Evolutionary conservation across 2,113 vertebrate genomes (phyloP).

Genomic region (Lates calcarifer): DNA sequence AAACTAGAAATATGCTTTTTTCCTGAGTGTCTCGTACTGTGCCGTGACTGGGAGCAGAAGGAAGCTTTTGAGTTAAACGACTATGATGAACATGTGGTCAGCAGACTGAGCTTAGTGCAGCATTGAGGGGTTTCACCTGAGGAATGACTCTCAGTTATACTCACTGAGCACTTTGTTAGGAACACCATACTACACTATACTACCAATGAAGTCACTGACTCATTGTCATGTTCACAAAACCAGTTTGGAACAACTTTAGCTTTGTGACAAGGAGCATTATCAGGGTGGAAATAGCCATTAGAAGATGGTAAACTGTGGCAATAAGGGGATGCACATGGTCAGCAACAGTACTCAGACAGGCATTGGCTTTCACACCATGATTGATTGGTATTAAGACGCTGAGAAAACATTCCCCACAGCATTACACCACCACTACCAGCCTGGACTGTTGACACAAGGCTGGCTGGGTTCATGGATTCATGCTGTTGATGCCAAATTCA

Average conservation of each 20-base stretch:
- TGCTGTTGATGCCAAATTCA: not conserved
- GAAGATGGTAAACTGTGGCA: not conserved
- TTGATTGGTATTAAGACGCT: not conserved
- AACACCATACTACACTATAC: not conserved
- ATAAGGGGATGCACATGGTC: not conserved
- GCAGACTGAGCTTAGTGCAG: conserved; percentile 40
- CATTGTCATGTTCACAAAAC: not conserved
- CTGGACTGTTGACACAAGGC: not conserved
- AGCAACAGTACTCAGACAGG: too few relatives aligned
- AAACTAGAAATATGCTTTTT: conserved; percentile 24
- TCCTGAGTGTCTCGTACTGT: not conserved
- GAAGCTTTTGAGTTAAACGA: conserved; percentile 12
- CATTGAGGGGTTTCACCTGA: not conserved
- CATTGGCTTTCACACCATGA: not conserved
- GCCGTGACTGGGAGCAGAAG: conserved; percentile 28
- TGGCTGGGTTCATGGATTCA: not conserved
- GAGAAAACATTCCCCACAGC: not conserved
- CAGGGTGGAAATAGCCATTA: not conserved
- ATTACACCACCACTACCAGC: not conserved
- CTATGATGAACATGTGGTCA: conserved; percentile 51
- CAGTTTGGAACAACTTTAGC: too few relatives aligned
- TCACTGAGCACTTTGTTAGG: not conserved
- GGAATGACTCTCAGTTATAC: not conserved
- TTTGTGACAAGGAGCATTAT: not conserved
- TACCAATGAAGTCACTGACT: too few relatives aligned